phyloP scores from a whole-genome alignment of 2,888 invertebrate genomes.

The Xylota sylvarum region DNA sequence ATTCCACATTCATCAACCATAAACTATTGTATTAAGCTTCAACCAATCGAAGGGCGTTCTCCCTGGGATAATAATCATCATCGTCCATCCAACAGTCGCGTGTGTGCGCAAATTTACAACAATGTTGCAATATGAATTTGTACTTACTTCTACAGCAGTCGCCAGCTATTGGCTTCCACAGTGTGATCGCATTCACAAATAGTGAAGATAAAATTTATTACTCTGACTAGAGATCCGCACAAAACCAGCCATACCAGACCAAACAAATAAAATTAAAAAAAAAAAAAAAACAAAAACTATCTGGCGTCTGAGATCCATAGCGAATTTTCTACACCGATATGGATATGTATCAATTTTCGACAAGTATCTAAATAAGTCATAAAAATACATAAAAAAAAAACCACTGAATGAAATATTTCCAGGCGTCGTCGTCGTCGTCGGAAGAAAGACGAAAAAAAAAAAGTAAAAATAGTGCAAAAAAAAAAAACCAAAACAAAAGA shows the following conservation, averaged over 20 bases:
- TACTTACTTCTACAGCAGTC: not conserved
- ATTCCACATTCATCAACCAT: constrained; percentile 69
- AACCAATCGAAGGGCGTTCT: constrained; percentile 51
- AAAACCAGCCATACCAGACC: constrained; percentile 1
- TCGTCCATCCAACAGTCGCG: constrained; percentile 23
- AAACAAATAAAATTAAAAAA: not conserved
- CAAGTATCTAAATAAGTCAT: constrained; percentile 59
- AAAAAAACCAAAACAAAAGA: constrained; percentile 52
- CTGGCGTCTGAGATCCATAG: constrained; percentile 12
- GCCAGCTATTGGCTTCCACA: constrained; percentile 3
- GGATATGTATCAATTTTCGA: constrained; percentile 57
- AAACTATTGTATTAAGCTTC: constrained; percentile 60
- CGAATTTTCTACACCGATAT: constrained; percentile 44
- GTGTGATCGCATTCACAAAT: not conserved
- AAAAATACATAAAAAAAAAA: constrained; percentile 20
- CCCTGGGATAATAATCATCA: constrained; percentile 33
- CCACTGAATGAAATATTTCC: constrained; percentile 15
- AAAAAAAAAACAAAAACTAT: not conserved
- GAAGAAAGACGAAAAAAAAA: not conserved
- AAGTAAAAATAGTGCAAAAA: constrained; percentile 1
- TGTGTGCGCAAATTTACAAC: constrained; percentile 64
- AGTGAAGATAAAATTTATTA: constrained; percentile 52
- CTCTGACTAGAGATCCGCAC: not conserved
- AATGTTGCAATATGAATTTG: constrained; percentile 52
- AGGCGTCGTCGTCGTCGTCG: not conserved